Evolutionary conservation across 2,797 vertebrate genomes (phyloP), one percentile per base, ranked within the genome.

Genomic region (Amazonetta brasiliensis): DNA sequence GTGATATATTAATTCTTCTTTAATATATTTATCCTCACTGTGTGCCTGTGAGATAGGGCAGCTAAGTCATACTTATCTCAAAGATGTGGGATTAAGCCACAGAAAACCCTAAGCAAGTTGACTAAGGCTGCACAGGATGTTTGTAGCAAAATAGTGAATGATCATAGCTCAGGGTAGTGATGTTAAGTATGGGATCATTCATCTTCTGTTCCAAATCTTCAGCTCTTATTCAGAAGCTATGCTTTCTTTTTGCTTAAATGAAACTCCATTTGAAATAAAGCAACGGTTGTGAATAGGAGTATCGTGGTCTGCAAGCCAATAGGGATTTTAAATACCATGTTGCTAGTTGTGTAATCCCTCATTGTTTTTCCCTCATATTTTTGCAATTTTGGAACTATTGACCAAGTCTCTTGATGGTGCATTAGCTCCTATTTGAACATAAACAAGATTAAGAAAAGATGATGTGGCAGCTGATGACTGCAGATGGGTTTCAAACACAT

Each of bases 1-100:
- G 89, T 93, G 93, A 95, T 95, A 85, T 89, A 95, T 93, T 95
- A 94, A 96, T 95, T 96, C 90, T 94, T 93, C 76, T 93, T 90
- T 86, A 93, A 96, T 90, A 63, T 86, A 78, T 93, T 95, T 95
- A 93, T 96, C 62, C 87, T 94, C 58, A 37, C 84, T 46, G 50
- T 80, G 58, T 89, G 60, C 75, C 72, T 83, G 67, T 87, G 88
- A 97, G 95, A 96, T 80, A 93, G 85, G 33, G 60, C 92, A 46
- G 35, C 84, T 92, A 84, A 95, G 75, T 89, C 68, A 60, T 52
- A 84, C 87, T 94, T 91, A 94, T 95, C 92, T 96, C 68, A 85
- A 67, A 95, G 88, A 95, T 79, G 67, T 75, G 66, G 94, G 80
- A 94, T 95, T 96, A 96, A 87, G 90, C 48, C 80, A 83, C 87